phyloP scores from a whole-genome alignment of 2,888 invertebrate genomes.

The Biston betularia region DNA sequence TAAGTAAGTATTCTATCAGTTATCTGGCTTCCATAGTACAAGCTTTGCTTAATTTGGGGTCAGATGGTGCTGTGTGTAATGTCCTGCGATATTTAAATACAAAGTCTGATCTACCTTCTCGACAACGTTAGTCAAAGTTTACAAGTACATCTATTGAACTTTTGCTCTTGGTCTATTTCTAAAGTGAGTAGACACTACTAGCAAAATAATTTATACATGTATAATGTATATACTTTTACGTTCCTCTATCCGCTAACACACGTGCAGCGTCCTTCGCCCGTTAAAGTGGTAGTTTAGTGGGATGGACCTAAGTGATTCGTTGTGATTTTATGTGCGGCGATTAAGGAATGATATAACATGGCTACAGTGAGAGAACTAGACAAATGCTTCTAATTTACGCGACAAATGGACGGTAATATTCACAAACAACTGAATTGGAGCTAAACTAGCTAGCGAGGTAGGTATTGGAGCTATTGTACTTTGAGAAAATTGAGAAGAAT shows the following conservation, averaged over 20 bases:
- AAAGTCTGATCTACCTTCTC: too few relatives aligned
- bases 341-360: slow-evolving; percentile 44
- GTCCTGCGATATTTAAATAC: too few relatives aligned
- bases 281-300: slow-evolving; percentile 51
- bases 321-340: slow-evolving; percentile 52
- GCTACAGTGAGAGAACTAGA: slow-evolving; percentile 38
- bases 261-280: slow-evolving; percentile 25
- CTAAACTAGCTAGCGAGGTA: too few relatives aligned
- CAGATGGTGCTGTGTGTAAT: too few relatives aligned
- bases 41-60: too few relatives aligned
- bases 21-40: too few relatives aligned
- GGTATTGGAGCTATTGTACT: not conserved
- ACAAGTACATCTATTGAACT: too few relatives aligned
- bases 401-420: slow-evolving; percentile 26
- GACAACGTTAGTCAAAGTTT: too few relatives aligned
- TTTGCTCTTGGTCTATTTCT: too few relatives aligned
- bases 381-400: slow-evolving; percentile 23
- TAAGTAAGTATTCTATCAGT: too few relatives aligned
- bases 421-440: not conserved
- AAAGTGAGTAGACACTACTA: too few relatives aligned
- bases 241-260: slow-evolving; percentile 22
- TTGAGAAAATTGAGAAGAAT: not conserved
- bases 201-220: too few relatives aligned
- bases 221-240: not conserved
- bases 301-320: slow-evolving; percentile 53